Evolutionary conservation across 2,888 invertebrate genomes (phyloP).

Genomic region (Drosophila seclusa): DNA sequence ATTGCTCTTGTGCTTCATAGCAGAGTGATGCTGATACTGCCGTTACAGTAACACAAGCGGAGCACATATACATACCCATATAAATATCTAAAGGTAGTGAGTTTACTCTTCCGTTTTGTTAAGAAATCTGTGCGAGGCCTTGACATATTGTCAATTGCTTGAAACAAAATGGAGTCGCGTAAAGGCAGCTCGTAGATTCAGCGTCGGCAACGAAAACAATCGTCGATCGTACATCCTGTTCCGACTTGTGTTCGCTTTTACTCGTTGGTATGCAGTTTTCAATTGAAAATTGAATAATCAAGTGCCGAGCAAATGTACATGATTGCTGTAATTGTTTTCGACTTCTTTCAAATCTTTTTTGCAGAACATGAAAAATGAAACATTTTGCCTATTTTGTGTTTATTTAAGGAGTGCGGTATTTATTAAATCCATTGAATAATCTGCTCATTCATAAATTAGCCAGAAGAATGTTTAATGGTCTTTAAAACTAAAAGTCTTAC

Average conservation of each 20-base stretch:
- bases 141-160: conserved; percentile 12
- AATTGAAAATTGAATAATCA: not conserved
- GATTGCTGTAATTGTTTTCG: not conserved
- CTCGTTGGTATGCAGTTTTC: not conserved
- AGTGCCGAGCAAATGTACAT: not conserved
- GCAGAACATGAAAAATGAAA: not conserved
- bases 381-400: not conserved
- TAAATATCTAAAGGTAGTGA: conserved; percentile 45
- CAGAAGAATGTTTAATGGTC: not conserved
- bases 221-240: conserved; percentile 45
- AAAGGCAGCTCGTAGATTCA: conserved; percentile 31
- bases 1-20: conserved; percentile 21
- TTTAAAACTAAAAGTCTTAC: not conserved
- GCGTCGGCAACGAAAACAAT: conserved; percentile 36
- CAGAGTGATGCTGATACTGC: conserved; percentile 17
- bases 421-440: not conserved
- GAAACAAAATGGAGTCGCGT: conserved; percentile 42
- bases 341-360: not conserved
- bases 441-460: not conserved
- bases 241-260: not conserved
- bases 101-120: conserved; percentile 52
- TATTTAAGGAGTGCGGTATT: not conserved
- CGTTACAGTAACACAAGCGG: conserved; percentile 36
- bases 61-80: conserved; percentile 5
- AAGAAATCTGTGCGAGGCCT: conserved; percentile 6